Conservation (phyloP, 1,140 invertebrate genomes). For the Lepidurus apus region DNA sequence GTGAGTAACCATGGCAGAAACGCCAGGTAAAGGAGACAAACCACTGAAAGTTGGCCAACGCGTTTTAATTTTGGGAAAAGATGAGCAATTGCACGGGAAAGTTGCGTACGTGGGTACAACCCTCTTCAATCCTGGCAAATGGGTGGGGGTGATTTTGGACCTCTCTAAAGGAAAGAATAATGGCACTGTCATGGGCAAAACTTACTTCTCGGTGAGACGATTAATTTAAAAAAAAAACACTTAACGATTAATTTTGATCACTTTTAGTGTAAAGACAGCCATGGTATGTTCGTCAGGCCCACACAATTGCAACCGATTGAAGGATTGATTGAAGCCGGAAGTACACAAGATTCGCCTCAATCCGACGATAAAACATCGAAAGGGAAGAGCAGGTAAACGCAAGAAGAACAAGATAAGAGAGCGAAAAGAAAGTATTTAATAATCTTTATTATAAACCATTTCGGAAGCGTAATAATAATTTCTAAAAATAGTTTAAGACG, state of each 20-base stretch:
- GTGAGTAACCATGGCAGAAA: too few relatives aligned
- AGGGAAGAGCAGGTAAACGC: constrained; percentile 26
- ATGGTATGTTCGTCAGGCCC: constrained; percentile 78
- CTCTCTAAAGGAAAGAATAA: constrained; percentile 91
- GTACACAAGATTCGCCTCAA: neutral
- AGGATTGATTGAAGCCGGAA: neutral
- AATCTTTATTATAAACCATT: too few relatives aligned
- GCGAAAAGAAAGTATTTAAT: too few relatives aligned
- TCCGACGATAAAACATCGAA: neutral
- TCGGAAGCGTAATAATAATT: too few relatives aligned
- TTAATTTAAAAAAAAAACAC: too few relatives aligned
- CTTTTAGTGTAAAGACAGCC: constrained; percentile 70
- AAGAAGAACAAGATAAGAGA: too few relatives aligned
- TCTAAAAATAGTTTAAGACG: too few relatives aligned
- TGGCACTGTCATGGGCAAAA: constrained; percentile 74
- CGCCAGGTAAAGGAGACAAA: too few relatives aligned
- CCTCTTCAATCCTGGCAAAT: constrained; percentile 78
- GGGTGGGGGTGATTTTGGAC: constrained; percentile 84
- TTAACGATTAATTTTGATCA: constrained; percentile 8
- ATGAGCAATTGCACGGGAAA: too few relatives aligned
- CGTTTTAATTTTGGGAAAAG: too few relatives aligned
- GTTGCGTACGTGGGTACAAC: constrained; percentile 81
- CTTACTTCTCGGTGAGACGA: constrained; percentile 69
- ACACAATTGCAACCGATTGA: constrained; percentile 53
- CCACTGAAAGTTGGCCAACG: too few relatives aligned